Base-by-base conservation (phyloP, 2,888 invertebrate species). In the Pristionchus mayeri region DNA sequence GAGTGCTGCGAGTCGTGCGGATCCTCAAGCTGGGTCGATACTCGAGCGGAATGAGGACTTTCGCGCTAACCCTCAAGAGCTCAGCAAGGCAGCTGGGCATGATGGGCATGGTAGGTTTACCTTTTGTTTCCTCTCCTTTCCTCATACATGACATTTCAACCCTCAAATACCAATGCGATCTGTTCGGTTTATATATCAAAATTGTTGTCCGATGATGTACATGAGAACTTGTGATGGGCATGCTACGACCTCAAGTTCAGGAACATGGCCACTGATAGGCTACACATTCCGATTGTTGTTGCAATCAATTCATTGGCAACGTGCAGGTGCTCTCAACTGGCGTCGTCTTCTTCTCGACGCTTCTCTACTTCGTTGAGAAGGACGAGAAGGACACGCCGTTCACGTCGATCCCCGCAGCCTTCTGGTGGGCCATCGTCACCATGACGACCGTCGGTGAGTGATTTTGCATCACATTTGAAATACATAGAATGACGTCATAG, bases 351-450 rank as follows among this genome's bases (percentile, higher is more conserved):
- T 92, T 92, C 87, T 89, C 90, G 40, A 92, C 92, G 11, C 85
- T 92, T 44, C 86, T 91, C 11, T 92, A 92, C 67, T 91, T 91
- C 82, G 88, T 91, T 18, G 90, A 90, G 78, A 90, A 90, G 57
- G 91, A 91, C 84, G 91, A 91, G 54, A 89, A 89, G 52, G 87
- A 90, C 60, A 91, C 91, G 30, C 90, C 89, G 24, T 91, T 91
- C 87, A 91, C 90, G n/a, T 90, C 90, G 16, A 91, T 91, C 48
- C 91, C 91, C 21, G 89, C 90, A 21, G 90, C 91, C 24, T 91
- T 90, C 86, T 91, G 91, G 91, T 91, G 90, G 90, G 91, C 91
- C 0, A 90, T 91, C 76, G 91, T 91, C 27, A 91, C 91, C 71
- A 91, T 91, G 91, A 91, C 91, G 0, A 91, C 91, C 21, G 91